Evolutionary conservation across 2,113 vertebrate genomes (phyloP), one percentile per base, ranked within the genome.

Genomic region (Solenodon paradoxus): DNA sequence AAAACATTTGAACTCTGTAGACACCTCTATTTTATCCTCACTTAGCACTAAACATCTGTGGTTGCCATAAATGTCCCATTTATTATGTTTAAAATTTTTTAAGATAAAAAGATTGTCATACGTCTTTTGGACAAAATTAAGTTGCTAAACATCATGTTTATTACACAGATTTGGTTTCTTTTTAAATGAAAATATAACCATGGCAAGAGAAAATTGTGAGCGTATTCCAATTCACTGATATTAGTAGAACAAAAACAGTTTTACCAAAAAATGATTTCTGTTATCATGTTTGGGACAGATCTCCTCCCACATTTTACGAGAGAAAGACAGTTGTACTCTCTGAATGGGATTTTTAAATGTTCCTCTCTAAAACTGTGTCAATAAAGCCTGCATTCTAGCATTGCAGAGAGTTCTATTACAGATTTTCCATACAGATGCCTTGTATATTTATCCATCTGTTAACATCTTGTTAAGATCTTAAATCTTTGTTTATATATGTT

Each of bases 181-280:
- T 92, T 95, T 91, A 74, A 84, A 88, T 91, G 77, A 74, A 22
- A 72, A 51, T 72, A 82, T 72, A 82, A 68, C 22, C 63, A 49
- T 69, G n/a, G 49, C 13, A 61, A 85, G 77, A 94, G 77, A 92
- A 63, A 55, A 40, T 32, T 81, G 19, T 79, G 38, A 53, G 87
- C 92, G 69, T 69, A 92, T 82, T 92, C 79, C 69, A 83, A 5
- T 71, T 69, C 74, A 71, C 51, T 81, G 9, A 13, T 61, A 13
- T n/a, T 92, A 28, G 59, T n/a, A n/a, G 40, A 83, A 82, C 22
- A 81, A 94, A 64, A 84, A 53, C 32, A 87, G 3, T 90, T 83
- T 61, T 47, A 63, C n/a, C 74, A 69, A 63, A 82, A 45, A 32
- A 92, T n/a, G n/a, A 64, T 92, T 91, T 84, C 24, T 93, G 40